Evolutionary conservation across 1,140 invertebrate species (phyloP).

Genomic region (Drosophila ficusphila): DNA sequence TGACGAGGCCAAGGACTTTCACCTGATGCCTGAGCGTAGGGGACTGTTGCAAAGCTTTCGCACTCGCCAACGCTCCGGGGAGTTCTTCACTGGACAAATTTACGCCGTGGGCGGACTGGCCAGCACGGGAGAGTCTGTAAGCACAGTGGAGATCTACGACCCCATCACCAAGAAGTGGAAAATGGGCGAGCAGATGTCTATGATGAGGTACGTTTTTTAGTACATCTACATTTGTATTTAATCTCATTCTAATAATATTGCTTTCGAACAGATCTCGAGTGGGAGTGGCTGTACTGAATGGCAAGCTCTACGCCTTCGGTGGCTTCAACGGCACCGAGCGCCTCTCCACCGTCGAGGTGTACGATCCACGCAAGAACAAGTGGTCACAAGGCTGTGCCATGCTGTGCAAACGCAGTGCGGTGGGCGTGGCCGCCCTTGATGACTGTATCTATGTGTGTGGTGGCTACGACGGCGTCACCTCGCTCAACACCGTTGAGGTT

Average conservation of each 20-base stretch:
- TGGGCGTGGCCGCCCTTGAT: slow-evolving; percentile 93
- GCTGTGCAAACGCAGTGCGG: slow-evolving; percentile 92
- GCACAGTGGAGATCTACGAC: slow-evolving; percentile 95
- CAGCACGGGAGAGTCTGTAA: slow-evolving; percentile 93
- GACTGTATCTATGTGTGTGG: slow-evolving; percentile 94
- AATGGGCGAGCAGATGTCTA: slow-evolving; percentile 93
- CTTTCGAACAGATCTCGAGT: slow-evolving; percentile 87
- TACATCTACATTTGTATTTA: no score
- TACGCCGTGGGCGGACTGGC: slow-evolving; percentile 95
- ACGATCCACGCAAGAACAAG: slow-evolving; percentile 89
- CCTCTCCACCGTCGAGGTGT: slow-evolving; percentile 94
- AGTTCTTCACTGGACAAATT: slow-evolving; percentile 91
- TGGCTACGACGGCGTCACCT: slow-evolving; percentile 95
- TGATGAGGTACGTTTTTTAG: slow-evolving; percentile 86
- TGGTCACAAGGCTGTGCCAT: slow-evolving; percentile 93
- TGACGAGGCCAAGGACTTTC: slow-evolving; percentile 93
- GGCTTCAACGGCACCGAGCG: slow-evolving; percentile 93
- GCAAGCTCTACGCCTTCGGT: slow-evolving; percentile 90
- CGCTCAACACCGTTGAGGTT: slow-evolving; percentile 93
- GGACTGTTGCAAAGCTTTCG: slow-evolving; percentile 89
- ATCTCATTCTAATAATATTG: background rate
- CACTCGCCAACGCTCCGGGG: slow-evolving; percentile 90
- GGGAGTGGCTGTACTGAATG: slow-evolving; percentile 92
- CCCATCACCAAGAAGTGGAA: slow-evolving; percentile 90
- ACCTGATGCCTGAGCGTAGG: slow-evolving; percentile 93